Evolutionary conservation across 37 sponge, comb jelly and placozoan species (phyloP), one percentile per base, ranked within the genome.

Genomic region (Bolinopsis microptera): DNA sequence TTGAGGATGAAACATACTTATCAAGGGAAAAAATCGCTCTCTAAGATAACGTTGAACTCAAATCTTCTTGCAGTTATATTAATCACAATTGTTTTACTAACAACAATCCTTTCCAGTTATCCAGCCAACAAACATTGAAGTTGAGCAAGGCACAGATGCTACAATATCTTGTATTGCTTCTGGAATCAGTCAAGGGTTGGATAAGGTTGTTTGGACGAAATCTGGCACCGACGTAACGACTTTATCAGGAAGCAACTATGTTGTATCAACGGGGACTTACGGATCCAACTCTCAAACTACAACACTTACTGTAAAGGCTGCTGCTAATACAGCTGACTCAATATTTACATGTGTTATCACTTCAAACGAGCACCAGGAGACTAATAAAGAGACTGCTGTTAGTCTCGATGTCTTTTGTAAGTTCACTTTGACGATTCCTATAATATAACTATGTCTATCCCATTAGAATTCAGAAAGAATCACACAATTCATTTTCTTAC

Each of bases 131-230:
- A 21, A 77, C 80, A 77, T 34, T 2, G 80, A 77, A 32, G 32
- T 77, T 1, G 80, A 77, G 18, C 18, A 34, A 21, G 34, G 36
- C 1, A 35, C 80, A 18, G 36, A 28, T 35, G 35, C 35, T 16
- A 77, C 33, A 28, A 35, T 77, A 1, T 35, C 80, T 32, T 77
- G 80, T 34, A 77, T 32, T 3, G 32, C 33, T 3, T 34, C 35
- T 77, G 80, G 80, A 21, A 77, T 77, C 34, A 77, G 35, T 32
- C 80, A 77, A 32, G 35, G 33, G 80, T 18, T 77, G 36, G 80
- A 77, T 18, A 22, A 31, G 18, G 80, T 77, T 22, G 36, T 32
- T 34, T 77, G 80, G 80, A 27, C 32, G 0, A 35, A 77, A 32
- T 2, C 28, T 32, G 80, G 80, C 2, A 77, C 37, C 21, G 22